phyloP scores from a whole-genome alignment of 2,797 vertebrate species.

The Spatula clypeata region DNA sequence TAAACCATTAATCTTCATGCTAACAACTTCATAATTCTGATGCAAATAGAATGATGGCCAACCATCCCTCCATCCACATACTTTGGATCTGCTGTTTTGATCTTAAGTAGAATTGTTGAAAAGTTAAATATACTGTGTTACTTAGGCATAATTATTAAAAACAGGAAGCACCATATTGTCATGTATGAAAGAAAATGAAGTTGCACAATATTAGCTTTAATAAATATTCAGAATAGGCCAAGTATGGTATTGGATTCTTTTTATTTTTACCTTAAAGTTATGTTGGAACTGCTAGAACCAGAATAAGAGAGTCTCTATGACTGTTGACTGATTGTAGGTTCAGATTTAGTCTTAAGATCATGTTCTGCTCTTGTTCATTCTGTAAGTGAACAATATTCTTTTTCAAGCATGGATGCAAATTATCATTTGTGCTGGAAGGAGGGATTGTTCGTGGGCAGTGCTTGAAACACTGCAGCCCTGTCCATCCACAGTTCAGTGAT shows the following conservation, averaged over 20 bases:
- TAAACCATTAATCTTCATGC: not conserved
- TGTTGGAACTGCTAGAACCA: not conserved
- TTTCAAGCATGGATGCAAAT: accelerated
- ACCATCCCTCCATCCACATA: not conserved
- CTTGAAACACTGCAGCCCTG: accelerated
- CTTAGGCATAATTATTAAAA: not conserved
- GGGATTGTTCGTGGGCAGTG: not conserved
- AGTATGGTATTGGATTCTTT: not conserved
- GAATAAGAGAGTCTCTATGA: not conserved
- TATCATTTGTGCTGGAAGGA: not conserved
- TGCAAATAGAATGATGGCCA: not conserved
- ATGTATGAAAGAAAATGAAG: not conserved
- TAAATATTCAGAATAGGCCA: not conserved
- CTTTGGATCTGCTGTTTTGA: not conserved
- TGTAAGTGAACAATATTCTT: not conserved
- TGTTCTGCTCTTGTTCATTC: not conserved
- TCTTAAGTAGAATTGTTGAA: not conserved
- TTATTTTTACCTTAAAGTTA: not conserved
- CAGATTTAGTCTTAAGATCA: not conserved
- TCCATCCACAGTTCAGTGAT: not conserved
- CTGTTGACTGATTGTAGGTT: not conserved
- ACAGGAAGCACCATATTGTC: not conserved
- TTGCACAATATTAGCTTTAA: not conserved
- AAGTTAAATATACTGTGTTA: not conserved
- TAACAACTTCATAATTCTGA: not conserved